Percentiles rank a stretch among this genome's conserved stretches.
phyloP scores from a whole-genome alignment of 2,888 invertebrate species.

The Pristionchus mayeri region DNA sequence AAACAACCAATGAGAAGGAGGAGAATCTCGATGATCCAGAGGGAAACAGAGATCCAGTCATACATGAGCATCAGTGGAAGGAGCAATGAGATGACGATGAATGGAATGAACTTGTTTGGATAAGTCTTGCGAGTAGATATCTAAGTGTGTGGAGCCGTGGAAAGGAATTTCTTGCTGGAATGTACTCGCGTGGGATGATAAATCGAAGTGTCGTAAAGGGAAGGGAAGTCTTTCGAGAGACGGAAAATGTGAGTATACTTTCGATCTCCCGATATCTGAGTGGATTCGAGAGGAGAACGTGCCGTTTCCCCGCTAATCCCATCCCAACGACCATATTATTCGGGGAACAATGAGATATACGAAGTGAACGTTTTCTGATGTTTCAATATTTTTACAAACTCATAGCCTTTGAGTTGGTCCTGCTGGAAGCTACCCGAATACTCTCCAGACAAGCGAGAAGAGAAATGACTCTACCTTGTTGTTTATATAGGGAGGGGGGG shows the following conservation, averaged over 20 bases:
- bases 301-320: constrained; percentile 8
- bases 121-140: not conserved
- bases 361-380: not conserved
- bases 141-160: not conserved
- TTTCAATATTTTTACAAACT: not conserved
- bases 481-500: too few species aligned
- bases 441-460: constrained; percentile 37
- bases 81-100: not conserved
- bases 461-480: too few species aligned
- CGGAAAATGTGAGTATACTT: too few species aligned
- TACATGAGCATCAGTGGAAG: constrained; percentile 16
- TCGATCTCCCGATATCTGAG: not conserved
- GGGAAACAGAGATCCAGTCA: constrained; percentile 33
- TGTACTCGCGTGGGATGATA: constrained; percentile 6
- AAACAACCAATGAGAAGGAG: not conserved
- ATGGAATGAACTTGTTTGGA: not conserved
- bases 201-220: not conserved
- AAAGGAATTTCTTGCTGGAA: not conserved
- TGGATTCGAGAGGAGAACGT: not conserved
- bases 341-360: not conserved
- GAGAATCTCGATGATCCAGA: constrained; percentile 8
- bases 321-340: not conserved
- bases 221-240: not conserved
- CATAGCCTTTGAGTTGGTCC: constrained; percentile 8
- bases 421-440: constrained; percentile 17